Evolutionary conservation across 1,140 invertebrate genomes (phyloP).

Genomic region (Ceratina calcarata): DNA sequence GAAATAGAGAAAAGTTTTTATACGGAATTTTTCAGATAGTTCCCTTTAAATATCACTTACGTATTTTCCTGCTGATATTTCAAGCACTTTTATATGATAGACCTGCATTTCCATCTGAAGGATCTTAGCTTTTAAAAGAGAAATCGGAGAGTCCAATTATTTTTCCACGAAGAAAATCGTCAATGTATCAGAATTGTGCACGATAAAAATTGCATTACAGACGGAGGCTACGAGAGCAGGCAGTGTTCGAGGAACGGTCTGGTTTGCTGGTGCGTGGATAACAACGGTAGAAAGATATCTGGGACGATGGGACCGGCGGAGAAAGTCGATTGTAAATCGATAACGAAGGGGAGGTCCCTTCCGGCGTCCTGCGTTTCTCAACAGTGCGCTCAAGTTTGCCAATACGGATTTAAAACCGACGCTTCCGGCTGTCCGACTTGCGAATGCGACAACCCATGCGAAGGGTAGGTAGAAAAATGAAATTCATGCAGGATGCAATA

Average conservation of each 20-base stretch:
- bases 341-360: constrained; percentile 69
- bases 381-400: constrained; percentile 88
- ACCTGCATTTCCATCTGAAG: no score
- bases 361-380: constrained; percentile 68
- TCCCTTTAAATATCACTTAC: no score
- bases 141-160: no score
- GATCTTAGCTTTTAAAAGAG: no score
- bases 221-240: constrained; percentile 85
- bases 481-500: background rate
- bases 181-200: background rate
- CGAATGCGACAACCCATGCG: constrained; percentile 92
- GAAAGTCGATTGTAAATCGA: constrained; percentile 83
- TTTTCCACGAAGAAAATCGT: no score
- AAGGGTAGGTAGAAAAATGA: constrained; percentile 79
- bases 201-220: constrained; percentile 53
- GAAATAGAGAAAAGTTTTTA: no score
- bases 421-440: constrained; percentile 90
- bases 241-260: constrained; percentile 92
- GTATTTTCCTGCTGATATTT: no score
- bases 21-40: no score
- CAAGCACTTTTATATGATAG: no score
- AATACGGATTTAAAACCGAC: constrained; percentile 90
- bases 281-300: constrained; percentile 86
- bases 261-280: constrained; percentile 93
- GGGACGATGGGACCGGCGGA: constrained; percentile 89